Evolutionary conservation across 2,113 vertebrate species (phyloP).

Genomic region (Polypterus bichir): DNA sequence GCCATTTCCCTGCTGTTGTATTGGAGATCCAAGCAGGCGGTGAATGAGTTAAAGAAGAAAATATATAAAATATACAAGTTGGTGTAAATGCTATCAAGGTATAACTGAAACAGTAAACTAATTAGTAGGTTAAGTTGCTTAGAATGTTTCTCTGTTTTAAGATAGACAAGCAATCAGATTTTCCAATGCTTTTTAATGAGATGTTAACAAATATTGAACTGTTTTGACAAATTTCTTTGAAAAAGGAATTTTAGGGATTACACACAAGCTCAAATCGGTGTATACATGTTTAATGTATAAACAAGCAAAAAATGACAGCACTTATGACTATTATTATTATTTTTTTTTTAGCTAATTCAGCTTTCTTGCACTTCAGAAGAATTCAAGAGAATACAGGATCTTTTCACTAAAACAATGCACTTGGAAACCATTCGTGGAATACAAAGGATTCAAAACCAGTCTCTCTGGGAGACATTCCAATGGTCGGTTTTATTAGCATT

Average conservation of each 20-base stretch:
- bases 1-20: no score
- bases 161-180: no score
- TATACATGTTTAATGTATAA: background rate
- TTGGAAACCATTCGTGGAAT: constrained; percentile 1
- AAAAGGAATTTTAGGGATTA: background rate
- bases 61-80: no score
- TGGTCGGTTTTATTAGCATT: constrained; percentile 2
- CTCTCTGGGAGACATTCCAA: constrained; percentile 13
- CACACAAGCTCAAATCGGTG: background rate
- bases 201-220: no score
- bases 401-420: constrained; percentile 7
- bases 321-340: background rate
- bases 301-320: background rate
- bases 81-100: no score
- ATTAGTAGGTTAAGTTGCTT: no score
- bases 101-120: no score
- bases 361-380: constrained; percentile 4
- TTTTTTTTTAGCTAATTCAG: constrained; percentile 4
- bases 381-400: constrained; percentile 6
- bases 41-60: no score
- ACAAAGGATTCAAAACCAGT: constrained; percentile 10
- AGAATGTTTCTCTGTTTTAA: no score
- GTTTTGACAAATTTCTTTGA: no score
- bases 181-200: no score
- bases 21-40: no score